Base-by-base conservation (phyloP, 2,797 vertebrate species). In the Falco novaeseelandiae region DNA sequence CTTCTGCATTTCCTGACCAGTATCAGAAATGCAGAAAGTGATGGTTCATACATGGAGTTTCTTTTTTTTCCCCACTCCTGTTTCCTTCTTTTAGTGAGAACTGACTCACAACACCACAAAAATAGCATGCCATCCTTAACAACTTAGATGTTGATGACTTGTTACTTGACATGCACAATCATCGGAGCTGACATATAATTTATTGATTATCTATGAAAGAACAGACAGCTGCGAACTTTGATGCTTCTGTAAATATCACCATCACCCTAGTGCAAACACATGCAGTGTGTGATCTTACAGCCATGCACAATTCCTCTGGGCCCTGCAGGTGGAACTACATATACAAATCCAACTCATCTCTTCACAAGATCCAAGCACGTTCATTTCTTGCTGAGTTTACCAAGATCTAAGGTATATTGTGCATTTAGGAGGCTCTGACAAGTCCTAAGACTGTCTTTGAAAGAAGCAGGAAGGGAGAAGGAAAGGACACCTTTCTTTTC, bases 121-220 rank as follows among this genome's bases (percentile, higher is more conserved):
- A 88, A 63, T 21, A 58, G 15, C 11, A 10, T 12, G 19, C 27
- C 32, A 66, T 49, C 51, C 95, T 93, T 69, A 78, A 76, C 27
- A 82, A 73, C 42, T 77, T 67, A 26, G 65, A 81, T 54, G 82
- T 27, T 83, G 76, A 58, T 62, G 52, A 78, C 78, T 87, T 87
- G 48, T 83, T 62, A 63, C 79, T 89, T 86, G 89, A 86, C 93
- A 81, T 81, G 79, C 76, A 93, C 82, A 69, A 72, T 91, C 87
- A 95, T 46, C 63, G 89, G 63, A 78, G 32, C 72, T 96, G 91
- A 88, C 0, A 1, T 76, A 76, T 93, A 82, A 95, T 83, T 83
- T 95, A 97, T 95, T 78, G 96, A 94, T 96, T 86, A 83, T 29
- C 95, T 83, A 32, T 79, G 70, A 95, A 88, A 81, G 80, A 58